Evolutionary conservation across 2,888 invertebrate species (phyloP).

Genomic region (Phania funesta): DNA sequence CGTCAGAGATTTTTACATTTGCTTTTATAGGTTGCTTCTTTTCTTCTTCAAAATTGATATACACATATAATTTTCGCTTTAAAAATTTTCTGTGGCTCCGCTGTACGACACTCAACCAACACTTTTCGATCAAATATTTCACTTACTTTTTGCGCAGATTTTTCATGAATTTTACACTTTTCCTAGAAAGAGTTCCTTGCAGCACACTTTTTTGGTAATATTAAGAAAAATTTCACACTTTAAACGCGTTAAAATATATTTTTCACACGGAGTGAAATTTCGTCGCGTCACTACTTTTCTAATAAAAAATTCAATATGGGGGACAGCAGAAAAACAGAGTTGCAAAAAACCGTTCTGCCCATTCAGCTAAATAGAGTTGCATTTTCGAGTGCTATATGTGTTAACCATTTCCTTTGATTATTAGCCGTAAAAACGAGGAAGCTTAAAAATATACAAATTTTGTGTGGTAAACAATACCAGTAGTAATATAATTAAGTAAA

Average conservation of each 20-base stretch:
- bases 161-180: constrained; percentile 68
- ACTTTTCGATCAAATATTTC: constrained; percentile 69
- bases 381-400: neutral
- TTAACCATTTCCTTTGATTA: neutral
- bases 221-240: constrained; percentile 69
- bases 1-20: constrained; percentile 58
- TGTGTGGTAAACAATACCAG: constrained; percentile 26
- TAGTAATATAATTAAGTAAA: neutral
- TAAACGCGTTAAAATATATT: constrained; percentile 60
- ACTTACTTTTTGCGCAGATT: constrained; percentile 70
- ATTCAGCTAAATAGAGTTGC: constrained; percentile 27
- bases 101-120: constrained; percentile 52
- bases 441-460: neutral
- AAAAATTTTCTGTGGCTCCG: constrained; percentile 59
- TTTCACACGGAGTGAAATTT: constrained; percentile 69
- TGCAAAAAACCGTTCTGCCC: constrained; percentile 3
- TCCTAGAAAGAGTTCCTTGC: constrained; percentile 71
- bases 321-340: constrained; percentile 38
- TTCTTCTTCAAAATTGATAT: constrained; percentile 61
- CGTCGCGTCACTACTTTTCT: constrained; percentile 68
- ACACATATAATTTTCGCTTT: constrained; percentile 38
- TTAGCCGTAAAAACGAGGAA: neutral
- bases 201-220: constrained; percentile 72
- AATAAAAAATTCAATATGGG: constrained; percentile 64
- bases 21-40: constrained; percentile 57